Conservation (phyloP, 2,797 vertebrate species). For the Ctenosaura bakeri region DNA sequence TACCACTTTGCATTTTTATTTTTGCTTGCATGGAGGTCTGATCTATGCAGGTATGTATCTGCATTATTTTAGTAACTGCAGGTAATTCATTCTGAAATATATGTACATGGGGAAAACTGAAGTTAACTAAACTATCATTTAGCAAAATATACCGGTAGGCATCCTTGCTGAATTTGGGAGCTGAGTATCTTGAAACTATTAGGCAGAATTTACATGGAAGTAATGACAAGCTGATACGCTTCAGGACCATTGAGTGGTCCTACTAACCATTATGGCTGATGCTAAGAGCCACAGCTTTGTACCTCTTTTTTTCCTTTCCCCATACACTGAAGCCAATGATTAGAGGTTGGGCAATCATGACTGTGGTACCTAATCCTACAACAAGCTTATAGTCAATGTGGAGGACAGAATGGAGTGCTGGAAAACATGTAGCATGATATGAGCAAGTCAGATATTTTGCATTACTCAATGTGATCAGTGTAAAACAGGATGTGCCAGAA, state of each 20-base stretch:
- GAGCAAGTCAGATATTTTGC: too few relatives aligned
- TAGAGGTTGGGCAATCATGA: not conserved
- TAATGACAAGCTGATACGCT: not conserved
- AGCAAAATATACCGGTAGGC: slow-evolving; percentile 25
- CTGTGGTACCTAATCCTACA: not conserved
- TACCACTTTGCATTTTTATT: not conserved
- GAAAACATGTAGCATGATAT: not conserved
- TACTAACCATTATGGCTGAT: not conserved
- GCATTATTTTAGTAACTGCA: slow-evolving; percentile 24
- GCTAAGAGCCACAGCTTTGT: not conserved
- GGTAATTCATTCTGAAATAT: slow-evolving; percentile 45
- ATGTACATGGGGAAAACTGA: slow-evolving; percentile 20
- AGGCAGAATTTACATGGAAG: slow-evolving; percentile 28
- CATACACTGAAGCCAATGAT: not conserved
- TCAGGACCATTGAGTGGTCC: not conserved
- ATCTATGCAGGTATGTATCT: slow-evolving; percentile 14
- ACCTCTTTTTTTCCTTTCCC: not conserved
- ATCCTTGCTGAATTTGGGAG: slow-evolving; percentile 23
- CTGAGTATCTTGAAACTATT: slow-evolving; percentile 36
- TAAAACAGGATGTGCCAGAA: not conserved
- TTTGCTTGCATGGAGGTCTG: not conserved
- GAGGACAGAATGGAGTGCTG: not conserved
- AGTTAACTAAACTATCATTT: slow-evolving; percentile 14
- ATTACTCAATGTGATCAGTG: not conserved
- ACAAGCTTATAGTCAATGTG: not conserved